Evolutionary conservation across 1,140 invertebrate genomes (phyloP), one percentile per base, ranked within the genome.

Genomic region (Heliconius melpomene): DNA sequence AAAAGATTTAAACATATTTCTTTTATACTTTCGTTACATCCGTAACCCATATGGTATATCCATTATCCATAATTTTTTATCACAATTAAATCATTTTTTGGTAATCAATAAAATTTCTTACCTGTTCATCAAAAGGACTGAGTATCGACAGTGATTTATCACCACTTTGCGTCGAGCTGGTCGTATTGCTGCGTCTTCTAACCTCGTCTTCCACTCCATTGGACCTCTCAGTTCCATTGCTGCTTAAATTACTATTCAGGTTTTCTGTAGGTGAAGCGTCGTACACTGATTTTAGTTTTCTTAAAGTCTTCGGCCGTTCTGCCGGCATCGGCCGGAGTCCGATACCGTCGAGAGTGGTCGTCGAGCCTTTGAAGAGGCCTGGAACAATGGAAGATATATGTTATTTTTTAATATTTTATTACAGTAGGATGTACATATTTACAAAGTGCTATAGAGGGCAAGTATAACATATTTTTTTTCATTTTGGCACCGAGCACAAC

Each of bases 101-200:
- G 5, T 1, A 1, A 36, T 7, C 32, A 36, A 36, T 36, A 36
- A 36, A 36, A 36, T 36, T 36, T 36, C 52, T 85, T 85, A 95
- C 94, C 90, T 96, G 96, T 88, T 98, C 98, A 95, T 98, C 98
- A 91, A 98, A 98, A 1, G 98, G 97, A 87, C 97, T 98, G 82
- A 98, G 96, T 75, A 97, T 96, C 20, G 96, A 97, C 74, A 97
- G 94, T 7, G 95, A 96, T 86, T 97, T 96, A 78, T 96, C 95
- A 23, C 89, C 89, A 46, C 93, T 94, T 38, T 94, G 92, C 18
- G 88, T 92, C 5, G 94, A 94, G 7, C 89, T 90, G 75, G 88
- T 94, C 7, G 92, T 95, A 75, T 93, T 95, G 79, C 90, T 88
- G 60, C 93, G 84, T 74, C 88, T 86, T 66, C 92, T 87, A 79